Evolutionary conservation across 2,888 invertebrate genomes (phyloP), one percentile per base, ranked within the genome.

Genomic region (Cremastinae sp.): DNA sequence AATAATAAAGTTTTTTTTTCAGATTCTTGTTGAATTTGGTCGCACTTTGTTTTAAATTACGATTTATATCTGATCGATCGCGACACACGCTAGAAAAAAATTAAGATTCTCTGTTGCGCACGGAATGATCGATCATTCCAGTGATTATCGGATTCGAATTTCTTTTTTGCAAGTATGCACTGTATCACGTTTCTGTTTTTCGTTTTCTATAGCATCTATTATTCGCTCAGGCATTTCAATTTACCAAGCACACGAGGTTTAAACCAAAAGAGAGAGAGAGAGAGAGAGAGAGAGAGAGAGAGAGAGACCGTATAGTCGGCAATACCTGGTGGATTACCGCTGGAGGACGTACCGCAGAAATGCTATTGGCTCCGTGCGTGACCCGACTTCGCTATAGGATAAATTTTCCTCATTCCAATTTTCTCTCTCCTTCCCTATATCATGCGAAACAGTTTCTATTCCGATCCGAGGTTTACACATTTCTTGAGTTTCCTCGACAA

Each of bases 321-420:
- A 65, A 65, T 61, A 54, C 69, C 73, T 73, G 59, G 69, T 76
- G 76, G 73, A 76, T 76, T 76, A 73, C 76, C 36, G 28, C 34
- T 53, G 1, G 53, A 47, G 68, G 61, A 73, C 64, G 59, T 59
- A 76, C 72, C 76, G 76, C 72, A 76, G 72, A 64, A 76, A 69
- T 64, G 72, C 76, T 64, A 76, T 76, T 76, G 76, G 72, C 69
- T 75, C 47, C 68, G 79, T 78, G 79, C 80, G 80, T 80, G 80
- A 80, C 77, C 77, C 59, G 79, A 80, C 74, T 80, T 54, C 74
- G 47, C 62, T 71, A 79, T 79, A 66, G 69, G 79, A 78, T 80
- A 76, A 74, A 79, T 80, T 74, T 72, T 45, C 65, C 69, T 70
- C 58, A 28, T 58, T 43, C 64, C 68, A 45, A 53, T 59, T 56